phyloP scores from a whole-genome alignment of 2,888 invertebrate species.

The Drosophila vallismaia region DNA sequence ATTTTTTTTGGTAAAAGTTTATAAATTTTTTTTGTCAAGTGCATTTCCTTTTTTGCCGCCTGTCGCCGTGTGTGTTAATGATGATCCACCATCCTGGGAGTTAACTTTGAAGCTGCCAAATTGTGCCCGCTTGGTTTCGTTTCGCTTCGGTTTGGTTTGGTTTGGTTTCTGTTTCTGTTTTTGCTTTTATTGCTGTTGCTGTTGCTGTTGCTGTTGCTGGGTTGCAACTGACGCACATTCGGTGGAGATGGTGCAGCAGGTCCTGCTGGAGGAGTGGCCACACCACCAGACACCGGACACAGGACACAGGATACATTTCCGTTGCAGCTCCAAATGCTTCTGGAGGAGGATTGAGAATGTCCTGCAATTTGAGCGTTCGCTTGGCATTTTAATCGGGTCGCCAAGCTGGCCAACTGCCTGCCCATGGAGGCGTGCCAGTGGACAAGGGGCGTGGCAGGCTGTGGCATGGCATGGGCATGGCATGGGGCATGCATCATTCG shows the following conservation, averaged over 20 bases:
- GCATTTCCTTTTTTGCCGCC: neutral
- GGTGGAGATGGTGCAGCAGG: slow-evolving; percentile 3
- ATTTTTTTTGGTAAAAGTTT: too few relatives aligned
- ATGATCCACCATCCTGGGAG: slow-evolving; percentile 64
- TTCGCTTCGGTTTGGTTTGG: too few relatives aligned
- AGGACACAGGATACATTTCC: slow-evolving; percentile 58
- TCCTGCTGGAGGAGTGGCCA: slow-evolving; percentile 52
- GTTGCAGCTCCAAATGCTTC: slow-evolving; percentile 59
- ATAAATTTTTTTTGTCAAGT: neutral
- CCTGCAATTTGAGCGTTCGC: slow-evolving; percentile 77
- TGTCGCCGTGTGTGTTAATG: slow-evolving; percentile 58
- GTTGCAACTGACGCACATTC: slow-evolving; percentile 68
- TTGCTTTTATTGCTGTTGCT: slow-evolving; percentile 10
- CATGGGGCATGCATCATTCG: slow-evolving; percentile 45
- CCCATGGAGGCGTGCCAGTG: slow-evolving; percentile 22
- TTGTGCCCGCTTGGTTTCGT: slow-evolving; percentile 34
- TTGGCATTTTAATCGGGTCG: slow-evolving; percentile 71
- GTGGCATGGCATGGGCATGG: slow-evolving; percentile 7
- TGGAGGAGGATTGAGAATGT: slow-evolving; percentile 27
- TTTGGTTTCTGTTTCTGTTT: slow-evolving; percentile 9
- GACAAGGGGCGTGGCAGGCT: slow-evolving; percentile 1
- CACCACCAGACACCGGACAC: slow-evolving; percentile 2
- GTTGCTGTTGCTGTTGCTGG: slow-evolving; percentile 1
- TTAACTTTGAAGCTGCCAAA: slow-evolving; percentile 65
- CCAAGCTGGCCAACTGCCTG: slow-evolving; percentile 51